Conservation (phyloP, 2,113 vertebrate genomes). For the Pardalotus punctatus region DNA sequence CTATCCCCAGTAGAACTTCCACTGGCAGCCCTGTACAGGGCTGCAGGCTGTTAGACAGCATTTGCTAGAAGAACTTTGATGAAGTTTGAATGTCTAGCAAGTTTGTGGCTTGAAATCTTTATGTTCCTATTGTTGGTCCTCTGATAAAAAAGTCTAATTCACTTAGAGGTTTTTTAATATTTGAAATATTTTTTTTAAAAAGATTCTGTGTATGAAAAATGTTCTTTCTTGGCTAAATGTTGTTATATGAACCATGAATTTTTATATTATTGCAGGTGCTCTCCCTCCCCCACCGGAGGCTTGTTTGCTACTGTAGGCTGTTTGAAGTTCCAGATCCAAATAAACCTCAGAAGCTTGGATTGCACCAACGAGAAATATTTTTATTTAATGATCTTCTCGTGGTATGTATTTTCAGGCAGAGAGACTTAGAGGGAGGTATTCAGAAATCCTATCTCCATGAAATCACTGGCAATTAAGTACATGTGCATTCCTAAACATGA, state of each 20-base stretch:
- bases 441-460: neutral
- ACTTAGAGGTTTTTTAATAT: neutral
- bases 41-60: neutral
- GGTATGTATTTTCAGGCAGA: slow-evolving; percentile 74
- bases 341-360: slow-evolving; percentile 94
- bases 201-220: neutral
- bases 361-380: slow-evolving; percentile 97
- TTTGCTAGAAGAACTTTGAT: neutral
- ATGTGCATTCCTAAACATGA: neutral
- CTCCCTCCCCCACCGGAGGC: slow-evolving; percentile 91
- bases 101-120: neutral
- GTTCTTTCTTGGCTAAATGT: neutral
- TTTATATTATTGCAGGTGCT: slow-evolving; percentile 79
- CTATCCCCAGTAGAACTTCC: neutral
- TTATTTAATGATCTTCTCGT: slow-evolving; percentile 97
- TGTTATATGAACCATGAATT: neutral
- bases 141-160: neutral
- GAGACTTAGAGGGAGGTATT: neutral
- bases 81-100: neutral
- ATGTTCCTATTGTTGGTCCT: neutral
- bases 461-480: neutral
- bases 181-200: neutral
- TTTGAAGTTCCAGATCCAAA: slow-evolving; percentile 97
- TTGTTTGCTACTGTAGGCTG: slow-evolving; percentile 96
- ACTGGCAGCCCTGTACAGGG: neutral